These are phyloP conservation scores for Lampropteryx suffumata DNA, from an alignment of 2,888 invertebrate genomes.

Conservation along the genomic window DNA sequence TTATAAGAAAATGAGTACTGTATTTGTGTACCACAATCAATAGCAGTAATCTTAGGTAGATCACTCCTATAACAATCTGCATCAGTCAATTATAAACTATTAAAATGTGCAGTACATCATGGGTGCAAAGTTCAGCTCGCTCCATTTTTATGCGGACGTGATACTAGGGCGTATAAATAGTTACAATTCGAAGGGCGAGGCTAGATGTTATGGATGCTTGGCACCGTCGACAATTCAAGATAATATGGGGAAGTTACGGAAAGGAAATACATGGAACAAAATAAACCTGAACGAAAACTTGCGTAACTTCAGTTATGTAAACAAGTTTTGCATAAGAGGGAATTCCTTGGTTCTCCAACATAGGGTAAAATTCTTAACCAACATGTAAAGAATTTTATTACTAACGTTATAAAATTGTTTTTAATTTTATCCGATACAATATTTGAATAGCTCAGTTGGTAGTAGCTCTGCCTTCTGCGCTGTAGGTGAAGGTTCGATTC, in stretches of 20 bases:
- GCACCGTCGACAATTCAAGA: conserved; percentile 42
- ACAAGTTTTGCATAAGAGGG: not conserved
- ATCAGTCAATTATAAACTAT: conserved; percentile 47
- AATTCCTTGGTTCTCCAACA: not conserved
- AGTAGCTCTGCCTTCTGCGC: no score
- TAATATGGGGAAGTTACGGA: conserved; percentile 29
- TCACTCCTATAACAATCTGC: conserved; percentile 13
- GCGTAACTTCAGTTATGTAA: not conserved
- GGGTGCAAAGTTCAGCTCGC: conserved; percentile 68
- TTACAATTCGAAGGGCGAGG: conserved; percentile 67
- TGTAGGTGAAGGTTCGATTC: no score
- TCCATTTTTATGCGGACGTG: conserved; percentile 48
- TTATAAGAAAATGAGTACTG: no score
- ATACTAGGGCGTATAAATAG: conserved; percentile 65
- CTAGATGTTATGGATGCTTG: conserved; percentile 44
- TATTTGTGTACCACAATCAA: no score
- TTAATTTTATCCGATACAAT: no score
- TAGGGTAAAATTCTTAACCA: no score
- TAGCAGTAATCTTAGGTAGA: no score
- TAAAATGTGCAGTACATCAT: conserved; percentile 46
- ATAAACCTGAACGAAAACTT: not conserved
- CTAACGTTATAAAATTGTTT: no score
- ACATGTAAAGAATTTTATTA: no score
- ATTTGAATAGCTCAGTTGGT: no score
- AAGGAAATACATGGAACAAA: conserved; percentile 7